phyloP scores from a whole-genome alignment of 2,113 vertebrate genomes.

The Danio rerio region DNA sequence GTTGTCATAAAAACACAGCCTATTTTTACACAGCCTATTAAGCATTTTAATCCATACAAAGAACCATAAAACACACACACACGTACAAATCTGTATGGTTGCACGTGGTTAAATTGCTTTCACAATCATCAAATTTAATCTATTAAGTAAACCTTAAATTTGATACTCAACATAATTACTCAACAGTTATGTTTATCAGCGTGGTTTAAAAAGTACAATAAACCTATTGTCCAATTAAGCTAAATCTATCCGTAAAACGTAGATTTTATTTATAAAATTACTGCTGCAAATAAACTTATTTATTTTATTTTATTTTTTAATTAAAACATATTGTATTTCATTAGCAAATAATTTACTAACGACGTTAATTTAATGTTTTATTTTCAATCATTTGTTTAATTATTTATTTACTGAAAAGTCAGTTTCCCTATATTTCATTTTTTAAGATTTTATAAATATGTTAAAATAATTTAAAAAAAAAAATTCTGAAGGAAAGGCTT shows the following conservation, averaged over 20 bases:
- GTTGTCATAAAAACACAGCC: not conserved
- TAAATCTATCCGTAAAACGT: not conserved
- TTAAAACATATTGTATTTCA: too few species aligned
- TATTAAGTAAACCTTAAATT: too few species aligned
- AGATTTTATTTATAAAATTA: not conserved
- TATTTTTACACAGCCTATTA: not conserved
- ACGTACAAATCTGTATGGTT: not conserved
- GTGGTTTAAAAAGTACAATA: not conserved
- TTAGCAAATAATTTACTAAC: too few species aligned
- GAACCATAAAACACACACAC: not conserved
- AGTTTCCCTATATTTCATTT: too few species aligned
- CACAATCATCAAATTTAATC: not conserved
- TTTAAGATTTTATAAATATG: too few species aligned
- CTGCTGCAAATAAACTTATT: not conserved
- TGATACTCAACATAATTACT: too few species aligned
- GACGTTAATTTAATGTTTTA: too few species aligned
- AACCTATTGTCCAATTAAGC: too few species aligned
- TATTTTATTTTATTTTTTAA: not conserved
- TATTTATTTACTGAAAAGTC: too few species aligned
- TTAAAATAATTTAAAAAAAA: too few species aligned
- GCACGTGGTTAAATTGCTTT: not conserved
- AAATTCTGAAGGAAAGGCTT: not conserved
- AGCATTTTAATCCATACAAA: not conserved
- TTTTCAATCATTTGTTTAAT: too few species aligned
- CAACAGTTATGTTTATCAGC: too few species aligned